These are phyloP conservation scores for Basileuterus tristriatus DNA, from an alignment of 2,797 vertebrate species.

Conservation along the genomic window DNA sequence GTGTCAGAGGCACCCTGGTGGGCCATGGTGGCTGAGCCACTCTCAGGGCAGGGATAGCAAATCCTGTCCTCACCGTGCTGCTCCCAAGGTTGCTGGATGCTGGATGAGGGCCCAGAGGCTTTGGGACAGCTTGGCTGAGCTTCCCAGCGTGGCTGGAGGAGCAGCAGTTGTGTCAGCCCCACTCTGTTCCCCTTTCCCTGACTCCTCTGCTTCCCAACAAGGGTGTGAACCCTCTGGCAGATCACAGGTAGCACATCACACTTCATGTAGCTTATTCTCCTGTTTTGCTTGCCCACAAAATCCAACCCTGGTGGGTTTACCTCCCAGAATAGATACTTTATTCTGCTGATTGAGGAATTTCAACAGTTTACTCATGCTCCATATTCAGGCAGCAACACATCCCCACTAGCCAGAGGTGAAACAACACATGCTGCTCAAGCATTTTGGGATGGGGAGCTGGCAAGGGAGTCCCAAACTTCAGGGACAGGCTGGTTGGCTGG, in stretches of 20 bases:
- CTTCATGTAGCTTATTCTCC: not conserved
- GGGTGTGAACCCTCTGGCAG: not conserved
- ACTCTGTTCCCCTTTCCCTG: not conserved
- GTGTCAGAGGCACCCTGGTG: not conserved
- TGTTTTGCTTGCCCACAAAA: not conserved
- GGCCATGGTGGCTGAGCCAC: rapidly evolving
- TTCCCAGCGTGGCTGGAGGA: not conserved
- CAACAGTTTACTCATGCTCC: not conserved
- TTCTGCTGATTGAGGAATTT: not conserved
- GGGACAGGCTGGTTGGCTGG: not conserved
- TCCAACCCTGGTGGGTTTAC: not conserved
- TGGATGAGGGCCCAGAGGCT: not conserved
- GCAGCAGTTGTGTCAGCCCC: not conserved
- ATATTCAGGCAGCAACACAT: not conserved
- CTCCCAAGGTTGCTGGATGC: rapidly evolving
- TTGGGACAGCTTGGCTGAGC: not conserved
- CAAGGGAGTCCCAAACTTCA: not conserved
- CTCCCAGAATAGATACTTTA: not conserved
- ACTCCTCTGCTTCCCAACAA: not conserved
- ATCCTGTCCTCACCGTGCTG: not conserved
- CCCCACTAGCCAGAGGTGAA: not conserved
- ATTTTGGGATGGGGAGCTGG: not conserved
- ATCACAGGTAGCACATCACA: rapidly evolving
- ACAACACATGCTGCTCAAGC: not conserved
- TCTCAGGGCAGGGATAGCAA: not conserved